Evolutionary conservation across 2,113 vertebrate species (phyloP).

Genomic region (Lepus timidus): DNA sequence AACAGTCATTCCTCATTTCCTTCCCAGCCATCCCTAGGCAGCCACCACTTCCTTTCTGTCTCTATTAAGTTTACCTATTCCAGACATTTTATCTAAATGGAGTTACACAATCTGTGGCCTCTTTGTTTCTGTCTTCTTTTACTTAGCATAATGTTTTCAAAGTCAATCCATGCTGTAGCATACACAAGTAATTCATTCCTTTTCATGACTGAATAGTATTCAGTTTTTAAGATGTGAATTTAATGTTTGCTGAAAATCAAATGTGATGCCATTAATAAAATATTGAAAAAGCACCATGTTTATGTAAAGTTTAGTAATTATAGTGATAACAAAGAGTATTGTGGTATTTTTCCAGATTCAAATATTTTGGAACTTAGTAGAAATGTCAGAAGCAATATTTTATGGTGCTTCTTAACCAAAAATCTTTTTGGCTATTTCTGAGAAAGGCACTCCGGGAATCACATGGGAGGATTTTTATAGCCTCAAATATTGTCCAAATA

Average conservation of each 20-base stretch:
- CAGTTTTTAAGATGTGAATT: not conserved
- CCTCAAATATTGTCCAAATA: not conserved
- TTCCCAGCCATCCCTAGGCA: not conserved
- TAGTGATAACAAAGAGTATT: not conserved
- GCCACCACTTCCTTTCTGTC: not conserved
- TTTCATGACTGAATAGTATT: not conserved
- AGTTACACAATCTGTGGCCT: not conserved
- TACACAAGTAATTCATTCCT: not conserved
- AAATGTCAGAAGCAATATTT: conserved; percentile 1
- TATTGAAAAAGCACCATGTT: not conserved
- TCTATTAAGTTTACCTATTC: not conserved
- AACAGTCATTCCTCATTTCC: not conserved
- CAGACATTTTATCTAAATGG: not conserved
- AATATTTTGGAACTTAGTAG: not conserved
- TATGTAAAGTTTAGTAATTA: not conserved
- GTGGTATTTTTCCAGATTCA: not conserved
- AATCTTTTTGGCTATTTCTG: not conserved
- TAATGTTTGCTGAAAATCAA: not conserved
- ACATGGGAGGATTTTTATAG: not conserved
- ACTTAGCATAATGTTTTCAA: not conserved
- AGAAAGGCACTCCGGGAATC: not conserved
- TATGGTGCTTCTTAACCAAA: not conserved
- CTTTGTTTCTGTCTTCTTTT: not conserved
- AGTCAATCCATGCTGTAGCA: not conserved
- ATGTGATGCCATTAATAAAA: conserved; percentile 3